A percentile compares a stretch with the other conserved stretches of the same genome.
Evolutionary conservation across 2,888 invertebrate genomes (phyloP).

Genomic region (Oxyteleia sp.): DNA sequence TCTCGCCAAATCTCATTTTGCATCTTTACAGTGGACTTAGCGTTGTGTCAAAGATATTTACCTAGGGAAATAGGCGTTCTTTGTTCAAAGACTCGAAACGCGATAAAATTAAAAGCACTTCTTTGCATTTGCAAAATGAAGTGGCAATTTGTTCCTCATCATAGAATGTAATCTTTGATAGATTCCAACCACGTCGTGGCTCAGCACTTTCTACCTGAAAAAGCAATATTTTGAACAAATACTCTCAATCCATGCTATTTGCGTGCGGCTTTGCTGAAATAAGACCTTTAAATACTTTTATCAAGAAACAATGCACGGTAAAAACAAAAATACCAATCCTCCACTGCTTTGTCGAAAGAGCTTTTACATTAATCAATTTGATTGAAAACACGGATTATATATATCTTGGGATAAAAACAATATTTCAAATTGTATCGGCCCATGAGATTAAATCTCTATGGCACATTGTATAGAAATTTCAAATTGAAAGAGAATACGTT

Average conservation of each 20-base stretch:
- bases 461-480: background rate
- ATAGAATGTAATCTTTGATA: background rate
- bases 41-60: background rate
- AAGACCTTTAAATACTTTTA: conserved; percentile 12
- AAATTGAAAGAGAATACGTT: too few relatives aligned
- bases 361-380: conserved; percentile 37
- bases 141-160: background rate
- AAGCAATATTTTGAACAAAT: conserved; percentile 25
- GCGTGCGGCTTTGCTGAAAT: conserved; percentile 4
- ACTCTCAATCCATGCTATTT: conserved; percentile 9
- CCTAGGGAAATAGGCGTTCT: background rate
- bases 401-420: conserved; percentile 2
- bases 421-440: conserved; percentile 14
- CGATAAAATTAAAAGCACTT: background rate
- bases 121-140: conserved; percentile 15
- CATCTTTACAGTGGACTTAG: background rate
- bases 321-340: background rate
- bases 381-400: conserved; percentile 29
- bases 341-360: conserved; percentile 3
- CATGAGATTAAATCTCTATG: background rate
- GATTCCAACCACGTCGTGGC: background rate
- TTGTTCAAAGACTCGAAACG: background rate
- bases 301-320: conserved; percentile 14
- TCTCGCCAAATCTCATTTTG: conserved; percentile 20
- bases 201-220: background rate